Evolutionary conservation across 2,888 invertebrate species (phyloP).

Genomic region (Aromia moschata): DNA sequence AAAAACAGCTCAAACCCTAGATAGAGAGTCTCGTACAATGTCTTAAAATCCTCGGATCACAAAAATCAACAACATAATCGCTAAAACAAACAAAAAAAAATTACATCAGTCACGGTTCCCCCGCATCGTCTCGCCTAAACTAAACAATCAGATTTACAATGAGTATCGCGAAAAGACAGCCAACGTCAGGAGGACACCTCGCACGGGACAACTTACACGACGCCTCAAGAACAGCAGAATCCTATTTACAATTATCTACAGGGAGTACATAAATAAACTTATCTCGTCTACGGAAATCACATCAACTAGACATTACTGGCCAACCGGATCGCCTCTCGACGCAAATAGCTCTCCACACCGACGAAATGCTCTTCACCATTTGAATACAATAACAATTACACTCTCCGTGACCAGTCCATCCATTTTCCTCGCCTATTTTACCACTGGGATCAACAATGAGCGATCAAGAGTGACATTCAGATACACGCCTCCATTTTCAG

Average conservation of each 20-base stretch:
- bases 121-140: constrained; percentile 6
- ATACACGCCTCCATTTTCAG: too few relatives aligned
- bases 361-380: too few relatives aligned
- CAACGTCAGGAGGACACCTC: constrained; percentile 13
- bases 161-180: constrained; percentile 5
- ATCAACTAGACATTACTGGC: constrained; percentile 15
- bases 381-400: too few relatives aligned
- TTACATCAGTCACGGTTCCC: constrained; percentile 30
- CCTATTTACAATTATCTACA: constrained; percentile 42
- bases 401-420: too few relatives aligned
- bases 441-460: too few relatives aligned
- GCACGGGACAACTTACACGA: constrained; percentile 12
- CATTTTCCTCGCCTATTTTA: too few relatives aligned
- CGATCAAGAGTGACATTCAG: too few relatives aligned
- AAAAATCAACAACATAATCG: constrained; percentile 21
- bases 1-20: constrained; percentile 30
- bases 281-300: constrained; percentile 17
- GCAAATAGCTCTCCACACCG: too few relatives aligned
- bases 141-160: constrained; percentile 16
- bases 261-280: constrained; percentile 25
- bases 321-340: too few relatives aligned
- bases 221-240: constrained; percentile 12
- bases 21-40: constrained; percentile 16
- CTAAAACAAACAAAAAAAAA: too few relatives aligned
- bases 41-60: background rate